A percentile compares a stretch with the other conserved stretches of the same genome.
These are phyloP conservation scores for Torymus auratus DNA, from an alignment of 2,888 invertebrate genomes.

Conservation along the genomic window DNA sequence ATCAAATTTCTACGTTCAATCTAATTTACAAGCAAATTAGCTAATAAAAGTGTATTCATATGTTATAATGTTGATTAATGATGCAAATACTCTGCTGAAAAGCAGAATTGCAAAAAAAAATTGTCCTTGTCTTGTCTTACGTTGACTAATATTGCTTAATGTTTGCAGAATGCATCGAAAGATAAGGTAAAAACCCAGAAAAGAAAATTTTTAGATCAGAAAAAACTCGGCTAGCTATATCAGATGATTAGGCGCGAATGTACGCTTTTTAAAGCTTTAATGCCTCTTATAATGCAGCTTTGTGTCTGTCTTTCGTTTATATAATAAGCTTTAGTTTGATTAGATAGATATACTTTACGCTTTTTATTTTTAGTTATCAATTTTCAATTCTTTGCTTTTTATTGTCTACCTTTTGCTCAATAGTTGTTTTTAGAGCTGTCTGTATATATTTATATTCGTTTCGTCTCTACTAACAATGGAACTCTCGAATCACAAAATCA, in stretches of 20 bases:
- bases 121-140: constrained; percentile 64
- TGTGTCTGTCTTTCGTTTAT: not conserved
- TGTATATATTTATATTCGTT: not conserved
- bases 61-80: constrained; percentile 2
- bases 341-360: constrained; percentile 6
- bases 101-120: constrained; percentile 32
- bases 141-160: constrained; percentile 73
- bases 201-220: constrained; percentile 45
- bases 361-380: not conserved
- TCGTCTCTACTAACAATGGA: constrained; percentile 12
- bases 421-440: not conserved
- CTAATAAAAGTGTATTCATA: constrained; percentile 23
- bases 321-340: not conserved
- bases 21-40: too few relatives aligned
- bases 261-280: constrained; percentile 28
- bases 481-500: constrained; percentile 3
- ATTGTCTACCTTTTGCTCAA: constrained; percentile 3
- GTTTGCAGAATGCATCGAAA: constrained; percentile 75
- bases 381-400: not conserved
- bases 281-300: constrained; percentile 14
- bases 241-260: constrained; percentile 39
- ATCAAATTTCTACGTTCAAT: too few relatives aligned
- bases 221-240: constrained; percentile 25
- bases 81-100: constrained; percentile 14
- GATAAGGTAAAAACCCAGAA: constrained; percentile 72